Percentiles rank a stretch among this genome's conserved stretches.
Evolutionary conservation across 1,140 invertebrate genomes (phyloP).

Genomic region (Heterodera schachtii): DNA sequence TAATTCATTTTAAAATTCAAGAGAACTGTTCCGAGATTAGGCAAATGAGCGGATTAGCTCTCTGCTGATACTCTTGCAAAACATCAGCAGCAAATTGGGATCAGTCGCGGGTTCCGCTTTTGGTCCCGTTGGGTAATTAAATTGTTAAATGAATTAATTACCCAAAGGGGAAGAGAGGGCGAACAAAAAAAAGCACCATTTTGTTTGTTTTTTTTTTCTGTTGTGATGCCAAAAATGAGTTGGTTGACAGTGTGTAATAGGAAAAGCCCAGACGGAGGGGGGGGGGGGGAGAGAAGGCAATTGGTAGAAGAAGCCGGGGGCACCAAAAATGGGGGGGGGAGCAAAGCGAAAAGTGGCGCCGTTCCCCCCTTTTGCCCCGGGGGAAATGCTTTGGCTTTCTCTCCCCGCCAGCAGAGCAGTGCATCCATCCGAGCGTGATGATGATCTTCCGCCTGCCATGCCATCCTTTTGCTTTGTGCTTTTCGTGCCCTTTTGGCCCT

Average conservation of each 20-base stretch:
- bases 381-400: not conserved
- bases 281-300: not conserved
- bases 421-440: conserved; percentile 15
- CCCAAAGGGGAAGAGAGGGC: no score
- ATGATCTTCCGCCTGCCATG: not conserved
- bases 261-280: not conserved
- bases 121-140: no score
- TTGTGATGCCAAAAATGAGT: not conserved
- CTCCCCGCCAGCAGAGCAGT: not conserved
- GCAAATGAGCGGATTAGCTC: no score
- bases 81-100: no score
- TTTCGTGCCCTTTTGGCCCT: not conserved
- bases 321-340: not conserved
- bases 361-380: not conserved
- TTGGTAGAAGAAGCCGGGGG: no score
- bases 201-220: not conserved
- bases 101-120: no score
- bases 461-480: not conserved
- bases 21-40: no score
- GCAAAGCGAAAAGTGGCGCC: not conserved
- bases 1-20: no score
- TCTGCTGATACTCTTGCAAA: no score
- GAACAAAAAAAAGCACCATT: not conserved
- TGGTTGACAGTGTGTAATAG: no score
- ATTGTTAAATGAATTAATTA: no score